Evolutionary conservation across 2,797 vertebrate species (phyloP), one percentile per base, ranked within the genome.

Genomic region (Crocidura indochinensis): DNA sequence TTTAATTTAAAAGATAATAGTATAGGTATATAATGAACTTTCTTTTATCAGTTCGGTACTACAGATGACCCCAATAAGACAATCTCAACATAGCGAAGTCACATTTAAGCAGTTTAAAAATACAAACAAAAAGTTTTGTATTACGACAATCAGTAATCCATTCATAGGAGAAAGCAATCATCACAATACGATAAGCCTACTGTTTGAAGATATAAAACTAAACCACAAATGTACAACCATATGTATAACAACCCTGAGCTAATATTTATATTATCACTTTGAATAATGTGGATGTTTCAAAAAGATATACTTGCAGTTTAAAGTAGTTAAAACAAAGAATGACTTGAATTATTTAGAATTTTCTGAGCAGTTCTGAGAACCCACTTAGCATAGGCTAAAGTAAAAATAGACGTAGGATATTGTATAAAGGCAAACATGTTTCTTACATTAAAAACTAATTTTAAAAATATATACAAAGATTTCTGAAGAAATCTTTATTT

Each of bases 321-420:
- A 49, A 44, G 91, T 86, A 80, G 19, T 38, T 62, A 82, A 44
- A 92, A 71, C 8, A 19, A 91, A 26, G 90, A 49, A 38, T 84
- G 26, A 26, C 91, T 82, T 89, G 14, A 56, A 49, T 90, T 77
- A 87, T 31, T 77, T 77, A 94, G n/a, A 93, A 85, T 26, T 53
- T 94, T 93, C 10, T 84, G 14, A 67, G 67, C 78, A 94, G 26
- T 83, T 93, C 92, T 84, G 69, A 82, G 91, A 79, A 93, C 8
- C 79, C n/a, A 91, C 2, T 77, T 75, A 95, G 93, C 64, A 88
- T 10, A 88, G 51, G 68, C 44, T 88, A 87, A 53, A 93, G 60
- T 88, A 73, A 77, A 80, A 90, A 77, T 24, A 92, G 14, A 60
- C 44, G 27, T 69, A 74, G n/a, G 22, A 19, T 72, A 56, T 9